These are phyloP conservation scores for Sandelia bainsii DNA, from an alignment of 2,797 vertebrate species.

Conservation along the genomic window DNA sequence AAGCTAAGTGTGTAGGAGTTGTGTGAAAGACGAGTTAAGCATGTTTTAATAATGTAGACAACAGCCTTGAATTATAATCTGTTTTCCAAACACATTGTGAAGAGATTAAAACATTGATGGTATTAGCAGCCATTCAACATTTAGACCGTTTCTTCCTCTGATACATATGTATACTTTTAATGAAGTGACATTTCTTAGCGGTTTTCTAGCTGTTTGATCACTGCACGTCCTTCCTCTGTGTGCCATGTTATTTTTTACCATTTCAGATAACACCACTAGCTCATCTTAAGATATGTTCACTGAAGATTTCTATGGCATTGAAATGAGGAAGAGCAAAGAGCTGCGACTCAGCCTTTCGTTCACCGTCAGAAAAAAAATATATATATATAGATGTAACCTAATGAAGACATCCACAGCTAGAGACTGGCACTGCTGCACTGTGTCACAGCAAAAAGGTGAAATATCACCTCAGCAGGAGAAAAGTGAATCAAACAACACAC, in stretches of 20 bases:
- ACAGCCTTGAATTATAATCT: neutral
- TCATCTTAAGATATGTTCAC: constrained; percentile 37
- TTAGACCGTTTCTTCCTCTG: neutral
- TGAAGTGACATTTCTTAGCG: constrained; percentile 8
- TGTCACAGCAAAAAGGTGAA: constrained; percentile 68
- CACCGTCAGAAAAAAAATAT: constrained; percentile 33
- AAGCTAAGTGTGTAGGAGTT: neutral
- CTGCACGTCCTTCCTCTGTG: constrained; percentile 3
- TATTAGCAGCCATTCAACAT: neutral
- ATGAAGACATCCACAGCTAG: constrained; percentile 69
- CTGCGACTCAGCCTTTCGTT: constrained; percentile 37
- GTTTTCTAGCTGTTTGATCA: constrained; percentile 39
- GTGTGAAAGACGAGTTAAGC: neutral
- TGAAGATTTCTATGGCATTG: constrained; percentile 20
- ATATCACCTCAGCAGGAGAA: constrained; percentile 73
- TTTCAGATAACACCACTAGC: constrained; percentile 43
- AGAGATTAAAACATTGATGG: neutral
- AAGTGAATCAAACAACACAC: constrained; percentile 80
- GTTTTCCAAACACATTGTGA: neutral
- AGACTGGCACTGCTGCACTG: constrained; percentile 40
- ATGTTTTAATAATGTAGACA: neutral
- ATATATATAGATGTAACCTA: constrained; percentile 54
- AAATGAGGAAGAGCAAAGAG: constrained; percentile 45
- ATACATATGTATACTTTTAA: constrained; percentile 46
- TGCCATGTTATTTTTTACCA: constrained; percentile 25